Conservation (phyloP, 2,888 invertebrate genomes). For the Desoria tigrina region DNA sequence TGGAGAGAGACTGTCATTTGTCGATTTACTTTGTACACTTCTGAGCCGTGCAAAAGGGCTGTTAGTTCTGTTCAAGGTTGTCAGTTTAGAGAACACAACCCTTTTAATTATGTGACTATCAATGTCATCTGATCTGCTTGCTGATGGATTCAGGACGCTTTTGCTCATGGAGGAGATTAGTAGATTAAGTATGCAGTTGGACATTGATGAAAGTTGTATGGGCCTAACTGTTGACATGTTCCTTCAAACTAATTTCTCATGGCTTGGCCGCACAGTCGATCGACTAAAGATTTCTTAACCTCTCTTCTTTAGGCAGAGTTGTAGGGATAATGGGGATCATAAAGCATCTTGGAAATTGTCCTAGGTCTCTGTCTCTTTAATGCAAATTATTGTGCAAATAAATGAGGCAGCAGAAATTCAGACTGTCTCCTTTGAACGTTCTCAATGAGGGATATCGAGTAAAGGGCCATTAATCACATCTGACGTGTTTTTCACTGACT, state of each 20-base stretch:
- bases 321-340: too few species aligned
- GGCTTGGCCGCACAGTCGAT: neutral
- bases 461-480: too few species aligned
- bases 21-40: slow-evolving; percentile 1
- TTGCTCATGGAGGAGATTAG: neutral
- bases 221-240: neutral
- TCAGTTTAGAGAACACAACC: slow-evolving; percentile 4
- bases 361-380: neutral
- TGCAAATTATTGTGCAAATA: slow-evolving; percentile 11
- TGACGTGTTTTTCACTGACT: too few species aligned
- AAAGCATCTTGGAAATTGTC: neutral
- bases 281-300: too few species aligned
- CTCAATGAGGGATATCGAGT: too few species aligned
- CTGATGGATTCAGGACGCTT: slow-evolving; percentile 7
- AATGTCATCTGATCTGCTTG: slow-evolving; percentile 18
- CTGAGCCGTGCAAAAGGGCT: slow-evolving; percentile 7
- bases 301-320: too few species aligned
- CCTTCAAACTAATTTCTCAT: slow-evolving; percentile 1
- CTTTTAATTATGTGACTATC: slow-evolving; percentile 21
- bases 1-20: slow-evolving; percentile 8
- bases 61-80: slow-evolving; percentile 1
- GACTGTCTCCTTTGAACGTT: neutral
- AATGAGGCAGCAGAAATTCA: neutral
- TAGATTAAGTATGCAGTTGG: neutral
- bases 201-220: neutral